Evolutionary conservation across 1,140 invertebrate genomes (phyloP).

Genomic region (Drosophila dunni): DNA sequence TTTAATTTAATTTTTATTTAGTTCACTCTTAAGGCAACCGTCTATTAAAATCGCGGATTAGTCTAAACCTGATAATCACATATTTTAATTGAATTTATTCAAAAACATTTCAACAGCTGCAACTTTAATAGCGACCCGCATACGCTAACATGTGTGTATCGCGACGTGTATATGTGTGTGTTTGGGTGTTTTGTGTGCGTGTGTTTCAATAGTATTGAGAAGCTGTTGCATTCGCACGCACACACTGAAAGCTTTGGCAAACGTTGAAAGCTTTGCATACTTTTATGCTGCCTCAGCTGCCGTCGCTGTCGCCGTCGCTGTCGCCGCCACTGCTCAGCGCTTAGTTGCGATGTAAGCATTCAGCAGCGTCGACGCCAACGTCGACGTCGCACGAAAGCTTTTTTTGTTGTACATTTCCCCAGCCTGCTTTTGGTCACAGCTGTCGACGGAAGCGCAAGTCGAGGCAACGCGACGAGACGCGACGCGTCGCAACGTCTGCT

Average conservation of each 20-base stretch:
- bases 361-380: background rate
- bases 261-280: conserved; percentile 52
- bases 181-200: background rate
- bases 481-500: conserved; percentile 6
- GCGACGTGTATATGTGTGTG: background rate
- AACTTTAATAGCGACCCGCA: background rate
- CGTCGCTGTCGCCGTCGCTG: background rate
- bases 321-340: background rate
- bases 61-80: no score
- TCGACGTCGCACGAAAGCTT: conserved; percentile 15
- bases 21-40: no score
- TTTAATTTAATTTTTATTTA: no score
- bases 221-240: conserved; percentile 40
- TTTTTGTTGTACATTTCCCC: conserved; percentile 30
- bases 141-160: background rate
- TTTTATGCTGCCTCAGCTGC: conserved; percentile 25
- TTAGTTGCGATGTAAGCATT: background rate
- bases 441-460: background rate
- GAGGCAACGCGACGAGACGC: no score
- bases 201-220: conserved; percentile 10
- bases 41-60: no score
- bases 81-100: no score
- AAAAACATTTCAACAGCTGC: no score
- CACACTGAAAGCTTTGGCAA: conserved; percentile 32
- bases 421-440: conserved; percentile 28